Percentiles rank a stretch among this genome's conserved stretches.
These are phyloP conservation scores for Microplitis demolitor DNA, from an alignment of 1,140 invertebrate genomes.

Conservation along the genomic window DNA sequence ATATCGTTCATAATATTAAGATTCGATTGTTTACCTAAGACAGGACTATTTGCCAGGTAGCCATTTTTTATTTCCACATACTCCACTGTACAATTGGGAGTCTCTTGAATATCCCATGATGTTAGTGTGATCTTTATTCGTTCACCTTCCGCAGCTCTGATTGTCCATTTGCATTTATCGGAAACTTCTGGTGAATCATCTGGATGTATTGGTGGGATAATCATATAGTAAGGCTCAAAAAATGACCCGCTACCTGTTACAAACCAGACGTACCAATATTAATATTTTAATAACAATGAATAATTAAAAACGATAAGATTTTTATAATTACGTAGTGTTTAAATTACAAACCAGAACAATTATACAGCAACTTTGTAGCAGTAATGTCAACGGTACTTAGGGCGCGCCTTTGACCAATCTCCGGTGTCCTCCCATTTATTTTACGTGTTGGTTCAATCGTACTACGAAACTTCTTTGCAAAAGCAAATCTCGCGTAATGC, in stretches of 20 bases:
- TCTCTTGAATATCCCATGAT: slow-evolving; percentile 85
- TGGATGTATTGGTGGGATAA: slow-evolving; percentile 76
- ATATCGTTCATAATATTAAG: too few species aligned
- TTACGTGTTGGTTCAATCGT: slow-evolving; percentile 90
- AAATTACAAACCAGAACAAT: slow-evolving; percentile 82
- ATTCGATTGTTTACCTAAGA: slow-evolving; percentile 66
- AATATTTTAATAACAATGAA: not conserved
- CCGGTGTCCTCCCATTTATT: slow-evolving; percentile 78
- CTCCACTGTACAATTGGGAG: slow-evolving; percentile 83
- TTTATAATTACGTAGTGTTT: too few species aligned
- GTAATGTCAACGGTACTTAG: slow-evolving; percentile 93
- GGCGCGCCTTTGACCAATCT: slow-evolving; percentile 91
- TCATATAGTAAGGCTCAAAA: slow-evolving; percentile 84
- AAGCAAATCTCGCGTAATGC: slow-evolving; percentile 88
- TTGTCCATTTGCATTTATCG: slow-evolving; percentile 92
- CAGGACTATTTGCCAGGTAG: slow-evolving; percentile 86
- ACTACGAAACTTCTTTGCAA: slow-evolving; percentile 88
- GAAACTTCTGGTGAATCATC: slow-evolving; percentile 64
- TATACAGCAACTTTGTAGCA: slow-evolving; percentile 95
- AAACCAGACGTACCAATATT: slow-evolving; percentile 19
- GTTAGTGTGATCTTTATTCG: slow-evolving; percentile 92
- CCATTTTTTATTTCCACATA: slow-evolving; percentile 94
- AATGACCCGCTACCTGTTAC: slow-evolving; percentile 90
- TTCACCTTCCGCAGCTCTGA: slow-evolving; percentile 96
- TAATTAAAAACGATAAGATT: not conserved